Evolutionary conservation across 2,797 vertebrate species (phyloP).

Genomic region (Prionace glauca): DNA sequence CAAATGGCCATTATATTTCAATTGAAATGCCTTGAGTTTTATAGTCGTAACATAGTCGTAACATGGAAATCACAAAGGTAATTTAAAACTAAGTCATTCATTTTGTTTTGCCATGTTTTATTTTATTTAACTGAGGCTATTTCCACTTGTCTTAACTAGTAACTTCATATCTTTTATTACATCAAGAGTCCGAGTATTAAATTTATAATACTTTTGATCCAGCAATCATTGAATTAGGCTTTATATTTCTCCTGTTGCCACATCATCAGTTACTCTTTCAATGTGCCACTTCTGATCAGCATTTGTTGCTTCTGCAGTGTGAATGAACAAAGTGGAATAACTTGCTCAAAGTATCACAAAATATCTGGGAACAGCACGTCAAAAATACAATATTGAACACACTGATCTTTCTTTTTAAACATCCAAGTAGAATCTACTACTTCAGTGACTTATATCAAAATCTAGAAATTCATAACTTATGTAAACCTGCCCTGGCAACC

Average conservation of each 20-base stretch:
- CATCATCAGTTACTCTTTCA: too few species aligned
- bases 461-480: not conserved
- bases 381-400: not conserved
- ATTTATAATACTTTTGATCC: too few species aligned
- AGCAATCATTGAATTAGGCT: too few species aligned
- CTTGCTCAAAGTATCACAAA: not conserved
- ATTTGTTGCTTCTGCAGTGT: not conserved
- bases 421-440: not conserved
- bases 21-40: not conserved
- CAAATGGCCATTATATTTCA: not conserved
- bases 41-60: too few species aligned
- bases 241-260: too few species aligned
- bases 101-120: too few species aligned
- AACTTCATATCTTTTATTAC: too few species aligned
- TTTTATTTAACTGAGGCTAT: too few species aligned
- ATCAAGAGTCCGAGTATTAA: too few species aligned
- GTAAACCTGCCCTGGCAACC: not conserved
- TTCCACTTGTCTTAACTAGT: too few species aligned
- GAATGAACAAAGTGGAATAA: not conserved
- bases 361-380: not conserved
- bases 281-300: not conserved
- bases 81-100: too few species aligned
- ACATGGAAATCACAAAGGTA: too few species aligned
- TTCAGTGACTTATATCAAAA: not conserved
- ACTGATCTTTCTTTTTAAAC: not conserved